Evolutionary conservation across 2,797 vertebrate species (phyloP).

Genomic region (Euthynnus affinis): DNA sequence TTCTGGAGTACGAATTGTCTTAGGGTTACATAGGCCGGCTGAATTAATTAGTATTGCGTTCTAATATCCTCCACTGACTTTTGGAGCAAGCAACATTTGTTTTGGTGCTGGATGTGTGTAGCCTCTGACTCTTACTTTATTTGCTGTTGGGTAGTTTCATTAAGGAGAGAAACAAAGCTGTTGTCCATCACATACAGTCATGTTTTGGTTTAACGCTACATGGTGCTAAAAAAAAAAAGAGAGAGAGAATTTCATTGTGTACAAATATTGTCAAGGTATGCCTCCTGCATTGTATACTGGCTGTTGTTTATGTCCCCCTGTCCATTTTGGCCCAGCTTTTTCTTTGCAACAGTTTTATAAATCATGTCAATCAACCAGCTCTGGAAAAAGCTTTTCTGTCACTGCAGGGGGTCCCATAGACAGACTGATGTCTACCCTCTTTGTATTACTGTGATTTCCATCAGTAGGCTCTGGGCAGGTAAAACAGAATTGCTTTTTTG

Average conservation of each 20-base stretch:
- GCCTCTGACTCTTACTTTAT: constrained; percentile 62
- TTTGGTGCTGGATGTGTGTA: constrained; percentile 49
- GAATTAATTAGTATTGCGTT: constrained; percentile 95
- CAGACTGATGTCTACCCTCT: constrained; percentile 51
- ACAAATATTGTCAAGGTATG: constrained; percentile 1
- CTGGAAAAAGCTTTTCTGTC: constrained; percentile 61
- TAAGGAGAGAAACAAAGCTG: constrained; percentile 57
- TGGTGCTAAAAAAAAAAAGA: not conserved
- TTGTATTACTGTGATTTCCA: constrained; percentile 60
- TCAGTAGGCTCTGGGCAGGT: constrained; percentile 49
- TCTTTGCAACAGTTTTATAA: constrained; percentile 57
- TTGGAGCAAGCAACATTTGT: constrained; percentile 65
- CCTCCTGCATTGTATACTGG: constrained; percentile 13
- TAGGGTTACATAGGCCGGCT: constrained; percentile 89
- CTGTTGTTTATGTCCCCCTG: constrained; percentile 40
- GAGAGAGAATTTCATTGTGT: not conserved
- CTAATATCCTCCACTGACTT: constrained; percentile 85
- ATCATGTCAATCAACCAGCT: constrained; percentile 63
- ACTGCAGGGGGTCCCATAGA: constrained; percentile 50
- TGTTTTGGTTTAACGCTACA: not conserved
- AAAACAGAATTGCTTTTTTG: constrained; percentile 50
- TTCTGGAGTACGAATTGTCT: constrained; percentile 92
- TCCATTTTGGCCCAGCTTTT: constrained; percentile 52
- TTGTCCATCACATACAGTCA: constrained; percentile 3
- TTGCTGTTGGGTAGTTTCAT: constrained; percentile 61